Conservation (phyloP, 2,888 invertebrate species). For the Meganola albula region DNA sequence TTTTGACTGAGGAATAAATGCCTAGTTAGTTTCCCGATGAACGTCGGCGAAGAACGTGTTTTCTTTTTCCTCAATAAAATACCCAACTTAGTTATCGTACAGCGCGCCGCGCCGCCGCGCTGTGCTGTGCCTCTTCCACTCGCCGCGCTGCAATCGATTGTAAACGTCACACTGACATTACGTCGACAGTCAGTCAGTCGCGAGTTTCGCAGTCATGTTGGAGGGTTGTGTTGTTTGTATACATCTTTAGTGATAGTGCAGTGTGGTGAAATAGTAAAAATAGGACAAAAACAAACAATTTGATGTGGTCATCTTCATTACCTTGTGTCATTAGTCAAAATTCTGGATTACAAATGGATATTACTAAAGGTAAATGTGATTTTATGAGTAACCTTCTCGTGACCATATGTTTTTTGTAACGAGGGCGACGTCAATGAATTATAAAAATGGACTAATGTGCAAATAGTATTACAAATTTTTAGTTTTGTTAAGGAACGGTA, state of each 20-base stretch:
- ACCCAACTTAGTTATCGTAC: too few species aligned
- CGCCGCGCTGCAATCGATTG: constrained; percentile 23
- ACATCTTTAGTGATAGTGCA: constrained; percentile 47
- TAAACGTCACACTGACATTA: constrained; percentile 19
- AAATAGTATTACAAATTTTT: too few species aligned
- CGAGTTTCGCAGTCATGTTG: constrained; percentile 61
- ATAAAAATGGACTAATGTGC: too few species aligned
- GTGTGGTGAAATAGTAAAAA: too few species aligned
- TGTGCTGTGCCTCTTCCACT: constrained; percentile 2
- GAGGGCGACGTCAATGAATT: constrained; percentile 41
- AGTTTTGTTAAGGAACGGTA: too few species aligned
- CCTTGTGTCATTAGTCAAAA: constrained; percentile 31
- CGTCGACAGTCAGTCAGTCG: constrained; percentile 51
- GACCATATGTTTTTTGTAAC: constrained; percentile 54
- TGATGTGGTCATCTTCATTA: constrained; percentile 42
- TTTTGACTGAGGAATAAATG: too few species aligned
- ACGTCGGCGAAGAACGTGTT: too few species aligned
- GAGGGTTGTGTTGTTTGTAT: constrained; percentile 47
- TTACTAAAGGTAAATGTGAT: constrained; percentile 51
- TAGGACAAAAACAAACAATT: constrained; percentile 28
- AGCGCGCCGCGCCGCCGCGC: neutral
- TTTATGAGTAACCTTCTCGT: constrained; percentile 50
- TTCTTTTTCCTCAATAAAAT: too few species aligned
- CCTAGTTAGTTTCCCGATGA: too few species aligned
- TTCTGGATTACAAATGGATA: constrained; percentile 56